Evolutionary conservation across 2,113 vertebrate species (phyloP).

Genomic region (Sinocyclocheilus rhinocerous): DNA sequence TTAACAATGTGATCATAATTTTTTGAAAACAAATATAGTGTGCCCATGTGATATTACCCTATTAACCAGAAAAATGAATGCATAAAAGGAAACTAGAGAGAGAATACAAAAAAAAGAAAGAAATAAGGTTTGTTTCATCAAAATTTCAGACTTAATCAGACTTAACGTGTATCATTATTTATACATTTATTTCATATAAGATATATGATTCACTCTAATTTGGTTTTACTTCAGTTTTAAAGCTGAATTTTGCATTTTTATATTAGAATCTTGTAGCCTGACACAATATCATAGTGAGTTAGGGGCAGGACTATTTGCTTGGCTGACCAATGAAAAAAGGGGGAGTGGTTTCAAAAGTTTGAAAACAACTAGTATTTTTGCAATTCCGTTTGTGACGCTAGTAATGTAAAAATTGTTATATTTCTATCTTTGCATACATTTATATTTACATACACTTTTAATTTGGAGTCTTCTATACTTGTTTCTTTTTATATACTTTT

Average conservation of each 20-base stretch:
- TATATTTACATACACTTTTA: background rate
- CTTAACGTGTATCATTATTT: background rate
- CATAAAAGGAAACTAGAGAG: constrained; percentile 1
- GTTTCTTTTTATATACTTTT: too few species aligned
- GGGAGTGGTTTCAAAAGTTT: background rate
- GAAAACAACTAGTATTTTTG: background rate
- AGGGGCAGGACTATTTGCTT: background rate
- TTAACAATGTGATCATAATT: constrained; percentile 22
- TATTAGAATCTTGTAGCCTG: background rate
- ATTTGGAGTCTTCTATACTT: too few species aligned
- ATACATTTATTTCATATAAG: background rate
- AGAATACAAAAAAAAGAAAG: constrained; percentile 16
- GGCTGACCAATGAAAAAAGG: background rate
- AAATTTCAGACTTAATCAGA: too few species aligned
- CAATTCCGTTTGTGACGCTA: background rate
- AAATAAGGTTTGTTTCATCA: constrained; percentile 21
- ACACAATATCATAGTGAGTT: background rate
- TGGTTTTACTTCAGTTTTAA: background rate
- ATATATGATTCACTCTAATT: background rate
- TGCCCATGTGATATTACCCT: background rate
- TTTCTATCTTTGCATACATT: background rate
- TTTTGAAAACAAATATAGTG: constrained; percentile 25
- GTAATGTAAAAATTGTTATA: background rate
- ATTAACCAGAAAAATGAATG: background rate
- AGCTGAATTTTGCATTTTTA: background rate